Evolutionary conservation across 2,797 vertebrate genomes (phyloP), one percentile per base, ranked within the genome.

Genomic region (Adrianichthys oophorus): DNA sequence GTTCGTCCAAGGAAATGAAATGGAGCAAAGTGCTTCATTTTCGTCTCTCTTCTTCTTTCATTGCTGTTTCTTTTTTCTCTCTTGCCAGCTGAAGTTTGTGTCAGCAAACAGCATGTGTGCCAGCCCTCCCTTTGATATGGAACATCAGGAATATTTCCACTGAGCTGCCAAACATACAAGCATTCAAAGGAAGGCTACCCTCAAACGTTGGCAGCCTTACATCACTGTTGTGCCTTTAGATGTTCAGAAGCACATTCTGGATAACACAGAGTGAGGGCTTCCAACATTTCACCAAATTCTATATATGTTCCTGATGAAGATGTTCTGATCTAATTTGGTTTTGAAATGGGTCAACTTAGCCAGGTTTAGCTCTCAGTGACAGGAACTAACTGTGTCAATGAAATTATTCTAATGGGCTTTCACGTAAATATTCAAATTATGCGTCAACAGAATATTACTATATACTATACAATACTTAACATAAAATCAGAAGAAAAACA

Each of bases 111-210:
- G 70, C 72, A 52, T 74, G 78, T 70, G 73, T 70, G 52, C 75
- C 83, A 84, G 74, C 52, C 70, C 68, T 60, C 16, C 29, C 64
- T 85, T 83, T 83, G 78, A 85, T 83, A 80, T 48, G 60, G 47
- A 84, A 74, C 81, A 84, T 83, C 75, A 77, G 63, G 75, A 78
- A 71, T 29, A 4, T 63, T 71, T 79, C 76, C 65, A 69, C 50
- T 5, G 42, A 66, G 50, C 48, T 4, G 41, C 53, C 73, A 76
- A 75, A 68, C 65, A 74, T 53, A 72, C 51, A 21, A 62, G 44
- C 60, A 60, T 75, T 79, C 74, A 85, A 74, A 87, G 61, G 64
- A 63, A 66, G 60, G 58, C 63, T 67, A 70, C 45, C 61, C 64
- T 76, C 76, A 60, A 44, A 54, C 16, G 55, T 41, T 40, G 48